A percentile compares a stretch with the other conserved stretches of the same genome.
These are phyloP conservation scores for Poeciliopsis retropinna DNA, from an alignment of 2,113 vertebrate genomes.

Conservation along the genomic window DNA sequence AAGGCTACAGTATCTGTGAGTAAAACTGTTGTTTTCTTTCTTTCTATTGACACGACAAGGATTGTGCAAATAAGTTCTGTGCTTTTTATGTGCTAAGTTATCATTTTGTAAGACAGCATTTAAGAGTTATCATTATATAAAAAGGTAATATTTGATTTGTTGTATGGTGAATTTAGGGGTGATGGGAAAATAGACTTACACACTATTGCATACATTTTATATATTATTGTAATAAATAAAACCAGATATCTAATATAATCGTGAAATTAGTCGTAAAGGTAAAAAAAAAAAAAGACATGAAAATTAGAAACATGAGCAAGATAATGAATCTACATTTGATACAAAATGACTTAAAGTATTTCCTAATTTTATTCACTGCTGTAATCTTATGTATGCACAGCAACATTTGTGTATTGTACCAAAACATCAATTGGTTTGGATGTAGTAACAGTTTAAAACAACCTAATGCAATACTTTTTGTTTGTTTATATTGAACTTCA, in stretches of 20 bases:
- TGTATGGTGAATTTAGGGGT: background rate
- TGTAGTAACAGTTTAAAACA: too few relatives aligned
- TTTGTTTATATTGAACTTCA: slow-evolving; percentile 28
- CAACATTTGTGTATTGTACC: too few relatives aligned
- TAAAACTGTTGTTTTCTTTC: slow-evolving; percentile 46
- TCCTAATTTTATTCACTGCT: background rate
- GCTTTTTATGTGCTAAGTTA: background rate
- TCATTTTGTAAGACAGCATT: background rate
- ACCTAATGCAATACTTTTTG: background rate
- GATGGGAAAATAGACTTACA: background rate
- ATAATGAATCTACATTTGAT: background rate
- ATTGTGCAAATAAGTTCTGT: background rate
- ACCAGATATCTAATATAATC: background rate
- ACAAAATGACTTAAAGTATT: background rate
- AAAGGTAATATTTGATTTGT: background rate
- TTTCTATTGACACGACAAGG: background rate
- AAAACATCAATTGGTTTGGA: background rate
- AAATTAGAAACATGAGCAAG: too few relatives aligned
- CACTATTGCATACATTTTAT: background rate
- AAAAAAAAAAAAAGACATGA: background rate
- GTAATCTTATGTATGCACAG: too few relatives aligned
- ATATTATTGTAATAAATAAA: background rate
- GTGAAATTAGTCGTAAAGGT: background rate
- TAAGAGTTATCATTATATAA: background rate
- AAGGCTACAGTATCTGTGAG: slow-evolving; percentile 95